Evolutionary conservation across 2,888 invertebrate genomes (phyloP), one percentile per base, ranked within the genome.

Genomic region (Auanema freiburgensis): DNA sequence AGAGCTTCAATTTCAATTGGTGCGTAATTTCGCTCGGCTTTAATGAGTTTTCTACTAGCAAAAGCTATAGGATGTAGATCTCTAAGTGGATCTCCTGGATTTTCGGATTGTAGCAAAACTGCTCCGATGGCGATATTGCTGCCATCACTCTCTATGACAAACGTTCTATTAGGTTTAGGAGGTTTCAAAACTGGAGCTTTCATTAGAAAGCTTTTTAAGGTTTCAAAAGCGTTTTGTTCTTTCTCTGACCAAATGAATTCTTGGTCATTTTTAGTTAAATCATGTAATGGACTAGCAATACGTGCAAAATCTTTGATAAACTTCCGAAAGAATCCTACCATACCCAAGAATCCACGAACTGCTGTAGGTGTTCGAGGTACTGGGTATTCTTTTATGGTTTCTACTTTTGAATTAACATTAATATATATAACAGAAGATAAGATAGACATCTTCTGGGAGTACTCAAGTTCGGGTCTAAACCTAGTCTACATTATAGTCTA

Each of bases 291-390:
- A 11, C 44, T 52, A 0, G 68, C 65, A 0, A 72, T 60, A 8
- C 40, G 49, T 0, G 77, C 76, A 51, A 59, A 77, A n/a, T 59
- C 23, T 16, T 25, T 21, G 21, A 77, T 58, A 46, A 72, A 77
- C n/a, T 57, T 18, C 1, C 77, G 63, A 46, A 70, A 72, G 52
- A 72, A 77, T 10, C 56, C 57, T 0, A 57, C 43, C 24, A 65
- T 56, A n/a, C 77, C 76, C 6, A 77, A 16, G 46, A 66, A 76
- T 24, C 23, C 40, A 25, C 69, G 12, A 1, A 70, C 55, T 44
- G 54, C 65, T 14, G 63, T 65, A 21, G 50, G 18, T 10, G 62
- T 57, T 12, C 43, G 57, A 11, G 72, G 72, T 5, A 21, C 8
- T 1, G 69, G 67, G 56, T 51, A 67, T 1, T 65, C 41, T 4